Evolutionary conservation across 2,888 invertebrate species (phyloP), one percentile per base, ranked within the genome.

Genomic region (Phyto melanocephala): DNA sequence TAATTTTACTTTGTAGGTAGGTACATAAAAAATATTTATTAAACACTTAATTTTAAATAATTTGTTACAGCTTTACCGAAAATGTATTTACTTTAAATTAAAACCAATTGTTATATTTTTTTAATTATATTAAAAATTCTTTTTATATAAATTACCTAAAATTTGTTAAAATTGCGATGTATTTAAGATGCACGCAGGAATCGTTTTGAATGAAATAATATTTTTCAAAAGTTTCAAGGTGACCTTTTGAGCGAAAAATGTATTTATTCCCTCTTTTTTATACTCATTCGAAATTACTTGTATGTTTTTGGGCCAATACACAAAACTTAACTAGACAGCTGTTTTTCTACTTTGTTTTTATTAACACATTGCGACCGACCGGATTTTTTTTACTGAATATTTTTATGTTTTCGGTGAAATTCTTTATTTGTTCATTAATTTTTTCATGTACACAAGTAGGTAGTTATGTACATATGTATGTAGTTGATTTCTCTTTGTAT

Each of bases 161-260:
- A 63, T 56, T 60, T 82, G n/a, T 62, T 75, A 54, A 42, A 54
- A 79, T 78, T 42, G 71, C 75, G 79, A 67, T 76, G 75, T 79
- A 52, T 65, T 65, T 82, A 13, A 52, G 42, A 65, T 70, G 79
- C 65, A 82, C 65, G 71, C 63, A 82, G 75, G 54, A 82, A 82
- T 67, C 79, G 82, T 71, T 82, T 82, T 82, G 37, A 82, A 40
- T 79, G 52, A 71, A 82, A 79, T 47, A 56, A 70, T 65, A 80
- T 65, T 74, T 74, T 62, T 67, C 62, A 60, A 70, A 82, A 50
- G 75, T 76, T 82, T 84, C 84, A 85, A 85, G 84, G 84, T 85
- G 84, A 85, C 84, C 84, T 85, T 81, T 83, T 56, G 60, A 67
- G 72, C 77, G 77, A 72, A 77, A 78, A 52, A 45, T 72, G 35